A percentile compares a stretch with the other conserved stretches of the same genome.
Evolutionary conservation across 92 coral and sea anemone species (phyloP).

Genomic region (Diadumene lineata): DNA sequence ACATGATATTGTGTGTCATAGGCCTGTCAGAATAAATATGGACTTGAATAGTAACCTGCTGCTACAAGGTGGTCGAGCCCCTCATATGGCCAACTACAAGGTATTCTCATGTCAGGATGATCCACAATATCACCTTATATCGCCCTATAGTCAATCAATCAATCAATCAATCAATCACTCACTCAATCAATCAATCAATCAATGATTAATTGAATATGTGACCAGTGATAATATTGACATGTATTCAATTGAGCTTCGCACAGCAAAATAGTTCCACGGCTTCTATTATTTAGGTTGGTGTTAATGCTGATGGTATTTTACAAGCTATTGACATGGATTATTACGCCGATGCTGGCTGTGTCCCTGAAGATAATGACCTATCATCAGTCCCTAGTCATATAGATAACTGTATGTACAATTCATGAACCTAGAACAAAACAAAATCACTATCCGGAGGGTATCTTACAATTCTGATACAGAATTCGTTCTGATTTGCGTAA

Average conservation of each 20-base stretch:
- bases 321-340: constrained; percentile 61
- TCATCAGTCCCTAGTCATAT: constrained; percentile 9
- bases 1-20: neutral
- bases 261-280: too few species aligned
- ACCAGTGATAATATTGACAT: too few species aligned
- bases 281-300: constrained; percentile 70
- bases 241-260: too few species aligned
- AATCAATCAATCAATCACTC: too few species aligned
- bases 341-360: constrained; percentile 54
- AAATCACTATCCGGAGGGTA: too few species aligned
- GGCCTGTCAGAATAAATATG: constrained; percentile 54
- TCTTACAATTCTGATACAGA: too few species aligned
- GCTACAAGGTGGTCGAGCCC: constrained; percentile 38
- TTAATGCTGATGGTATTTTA: constrained; percentile 42
- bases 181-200: too few species aligned
- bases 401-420: constrained; percentile 42
- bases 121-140: too few species aligned
- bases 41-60: constrained; percentile 53
- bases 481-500: too few species aligned
- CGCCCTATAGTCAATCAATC: too few species aligned
- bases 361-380: constrained; percentile 32
- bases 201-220: too few species aligned
- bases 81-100: constrained; percentile 51
- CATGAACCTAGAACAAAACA: too few species aligned
- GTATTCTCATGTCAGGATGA: constrained; percentile 16